phyloP scores from a whole-genome alignment of 64 coral and sea anemone species.

The Dendrophyllia cribrosa region DNA sequence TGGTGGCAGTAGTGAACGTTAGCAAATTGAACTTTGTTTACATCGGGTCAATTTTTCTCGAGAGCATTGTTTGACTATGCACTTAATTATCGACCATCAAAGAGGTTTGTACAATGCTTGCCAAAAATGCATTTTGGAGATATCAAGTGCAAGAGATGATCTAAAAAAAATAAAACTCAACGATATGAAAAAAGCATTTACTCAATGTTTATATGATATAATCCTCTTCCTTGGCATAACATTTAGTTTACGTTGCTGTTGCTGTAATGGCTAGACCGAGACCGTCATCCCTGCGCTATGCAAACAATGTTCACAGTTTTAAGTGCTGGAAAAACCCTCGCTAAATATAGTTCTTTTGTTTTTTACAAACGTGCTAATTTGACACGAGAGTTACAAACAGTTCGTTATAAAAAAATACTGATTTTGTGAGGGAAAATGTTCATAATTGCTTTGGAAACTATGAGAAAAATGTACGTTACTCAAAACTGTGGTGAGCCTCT shows the following conservation, averaged over 20 bases:
- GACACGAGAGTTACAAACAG: too few species aligned
- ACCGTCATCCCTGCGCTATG: not conserved
- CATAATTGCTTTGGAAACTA: too few species aligned
- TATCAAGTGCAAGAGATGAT: not conserved
- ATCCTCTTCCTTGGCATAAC: slow-evolving; percentile 17
- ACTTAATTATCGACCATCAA: too few species aligned
- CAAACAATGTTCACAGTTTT: not conserved
- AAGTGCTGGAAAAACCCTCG: not conserved
- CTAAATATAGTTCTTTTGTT: not conserved
- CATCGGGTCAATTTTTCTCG: not conserved
- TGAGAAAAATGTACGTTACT: too few species aligned
- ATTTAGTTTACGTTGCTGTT: slow-evolving; percentile 8
- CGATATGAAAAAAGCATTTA: not conserved
- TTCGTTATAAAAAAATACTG: too few species aligned
- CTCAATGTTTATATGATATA: not conserved
- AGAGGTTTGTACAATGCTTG: not conserved
- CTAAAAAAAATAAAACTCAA: too few species aligned
- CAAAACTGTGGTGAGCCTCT: too few species aligned
- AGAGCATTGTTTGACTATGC: not conserved
- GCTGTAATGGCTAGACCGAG: not conserved
- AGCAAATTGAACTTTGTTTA: not conserved
- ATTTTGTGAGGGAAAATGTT: too few species aligned
- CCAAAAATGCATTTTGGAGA: too few species aligned
- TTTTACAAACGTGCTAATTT: too few species aligned
- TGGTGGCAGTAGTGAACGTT: not conserved